These are phyloP conservation scores for Siderastrea radians DNA, from an alignment of 92 coral and sea anemone genomes.

Conservation along the genomic window DNA sequence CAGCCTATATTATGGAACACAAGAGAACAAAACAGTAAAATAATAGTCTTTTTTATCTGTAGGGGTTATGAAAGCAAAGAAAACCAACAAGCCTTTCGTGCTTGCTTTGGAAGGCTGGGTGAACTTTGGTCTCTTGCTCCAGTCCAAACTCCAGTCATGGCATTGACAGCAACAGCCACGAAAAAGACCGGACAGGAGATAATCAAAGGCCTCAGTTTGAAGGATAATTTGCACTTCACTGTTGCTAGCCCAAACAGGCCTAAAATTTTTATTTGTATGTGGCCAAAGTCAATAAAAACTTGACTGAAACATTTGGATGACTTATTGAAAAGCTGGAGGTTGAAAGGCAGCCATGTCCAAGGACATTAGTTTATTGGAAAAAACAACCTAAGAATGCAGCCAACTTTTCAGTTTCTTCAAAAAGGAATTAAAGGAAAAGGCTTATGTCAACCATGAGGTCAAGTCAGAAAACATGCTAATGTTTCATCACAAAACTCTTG, in stretches of 20 bases:
- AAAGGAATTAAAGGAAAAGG: conserved; percentile 36
- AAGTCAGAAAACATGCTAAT: conserved; percentile 44
- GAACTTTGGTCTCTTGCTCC: conserved; percentile 49
- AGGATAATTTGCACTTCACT: not conserved
- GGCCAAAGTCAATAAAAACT: not conserved
- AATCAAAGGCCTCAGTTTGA: conserved; percentile 33
- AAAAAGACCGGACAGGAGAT: not conserved
- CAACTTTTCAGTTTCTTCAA: conserved; percentile 51
- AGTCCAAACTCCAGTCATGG: conserved; percentile 54
- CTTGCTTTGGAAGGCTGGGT: conserved; percentile 63
- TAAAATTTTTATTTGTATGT: conserved; percentile 53
- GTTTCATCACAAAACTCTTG: conserved; percentile 63
- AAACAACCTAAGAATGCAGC: conserved; percentile 62
- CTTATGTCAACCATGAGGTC: conserved; percentile 19
- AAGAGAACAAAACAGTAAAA: too few relatives aligned
- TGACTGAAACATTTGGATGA: conserved; percentile 40
- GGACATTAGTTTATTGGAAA: conserved; percentile 65
- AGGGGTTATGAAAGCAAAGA: conserved; percentile 63
- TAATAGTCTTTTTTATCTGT: not conserved
- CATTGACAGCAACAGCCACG: conserved; percentile 67
- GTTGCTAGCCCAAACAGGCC: conserved; percentile 56
- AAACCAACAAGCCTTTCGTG: conserved; percentile 53
- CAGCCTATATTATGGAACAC: too few relatives aligned
- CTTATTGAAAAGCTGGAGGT: conserved; percentile 21
- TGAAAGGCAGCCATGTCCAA: not conserved